A percentile compares a stretch with the other conserved stretches of the same genome.
These are phyloP conservation scores for Pachypanchax playfairii DNA, from an alignment of 2,113 vertebrate genomes.

Conservation along the genomic window DNA sequence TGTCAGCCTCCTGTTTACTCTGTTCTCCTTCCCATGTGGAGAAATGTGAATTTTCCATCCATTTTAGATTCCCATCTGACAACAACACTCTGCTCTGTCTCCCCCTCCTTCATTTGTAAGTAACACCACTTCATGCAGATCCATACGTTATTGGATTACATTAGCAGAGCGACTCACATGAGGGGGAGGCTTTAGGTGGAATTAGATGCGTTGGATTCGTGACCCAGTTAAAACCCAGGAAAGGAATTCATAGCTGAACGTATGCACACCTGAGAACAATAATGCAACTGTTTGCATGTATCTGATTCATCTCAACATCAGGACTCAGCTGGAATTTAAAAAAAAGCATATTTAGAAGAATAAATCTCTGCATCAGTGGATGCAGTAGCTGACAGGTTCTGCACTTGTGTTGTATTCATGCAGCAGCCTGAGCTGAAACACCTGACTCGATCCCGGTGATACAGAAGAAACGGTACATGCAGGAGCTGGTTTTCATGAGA, in stretches of 20 bases:
- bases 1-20: constrained; percentile 7
- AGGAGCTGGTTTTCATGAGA: constrained; percentile 15
- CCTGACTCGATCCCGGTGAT: constrained; percentile 4
- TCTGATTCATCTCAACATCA: constrained; percentile 16
- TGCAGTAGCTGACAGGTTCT: constrained; percentile 26
- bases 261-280: constrained; percentile 30
- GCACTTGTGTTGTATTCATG: constrained; percentile 37
- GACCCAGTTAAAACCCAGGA: constrained; percentile 60
- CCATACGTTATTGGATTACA: constrained; percentile 55
- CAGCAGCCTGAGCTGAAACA: constrained; percentile 6
- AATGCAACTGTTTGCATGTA: constrained; percentile 17
- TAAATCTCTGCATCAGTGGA: neutral
- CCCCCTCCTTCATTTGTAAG: constrained; percentile 36
- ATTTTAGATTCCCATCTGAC: neutral
- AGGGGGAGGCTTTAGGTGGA: constrained; percentile 43
- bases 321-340: constrained; percentile 1
- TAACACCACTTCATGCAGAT: constrained; percentile 52
- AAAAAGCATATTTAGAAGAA: constrained; percentile 5
- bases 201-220: constrained; percentile 59
- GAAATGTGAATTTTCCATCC: constrained; percentile 2
- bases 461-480: constrained; percentile 16
- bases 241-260: constrained; percentile 49
- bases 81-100: neutral
- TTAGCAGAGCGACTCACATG: constrained; percentile 38
- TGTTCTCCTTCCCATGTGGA: constrained; percentile 4